Conservation (phyloP, 2,113 vertebrate genomes). For the Sylvicapra grimmia region DNA sequence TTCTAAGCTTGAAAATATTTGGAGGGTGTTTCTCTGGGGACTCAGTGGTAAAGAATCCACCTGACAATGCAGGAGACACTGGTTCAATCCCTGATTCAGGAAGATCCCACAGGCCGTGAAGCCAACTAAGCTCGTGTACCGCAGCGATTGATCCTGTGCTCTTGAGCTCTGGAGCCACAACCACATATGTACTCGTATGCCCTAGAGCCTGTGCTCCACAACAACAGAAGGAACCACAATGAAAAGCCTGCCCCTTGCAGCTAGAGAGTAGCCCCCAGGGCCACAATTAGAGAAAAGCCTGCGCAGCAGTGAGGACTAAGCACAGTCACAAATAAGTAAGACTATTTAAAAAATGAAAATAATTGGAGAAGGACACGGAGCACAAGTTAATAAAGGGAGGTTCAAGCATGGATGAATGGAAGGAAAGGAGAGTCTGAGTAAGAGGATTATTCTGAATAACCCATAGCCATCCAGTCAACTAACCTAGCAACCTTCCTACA, state of each 20-base stretch:
- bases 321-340: background rate
- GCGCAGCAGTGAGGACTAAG: background rate
- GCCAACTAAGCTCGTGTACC: background rate
- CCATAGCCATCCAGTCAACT: background rate
- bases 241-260: background rate
- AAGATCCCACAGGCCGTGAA: background rate
- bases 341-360: background rate
- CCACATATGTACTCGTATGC: background rate
- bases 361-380: background rate
- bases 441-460: background rate
- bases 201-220: background rate
- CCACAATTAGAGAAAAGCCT: background rate
- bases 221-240: background rate
- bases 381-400: background rate
- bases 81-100: background rate
- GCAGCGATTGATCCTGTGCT: background rate
- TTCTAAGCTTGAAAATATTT: background rate
- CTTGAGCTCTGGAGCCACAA: background rate
- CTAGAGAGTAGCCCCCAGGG: background rate
- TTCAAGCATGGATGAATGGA: background rate
- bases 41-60: background rate
- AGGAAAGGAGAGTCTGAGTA: background rate
- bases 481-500: background rate
- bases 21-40: background rate
- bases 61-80: background rate